These are phyloP conservation scores for Drosophila parabipectinata DNA, from an alignment of 1,140 invertebrate species.

Conservation along the genomic window DNA sequence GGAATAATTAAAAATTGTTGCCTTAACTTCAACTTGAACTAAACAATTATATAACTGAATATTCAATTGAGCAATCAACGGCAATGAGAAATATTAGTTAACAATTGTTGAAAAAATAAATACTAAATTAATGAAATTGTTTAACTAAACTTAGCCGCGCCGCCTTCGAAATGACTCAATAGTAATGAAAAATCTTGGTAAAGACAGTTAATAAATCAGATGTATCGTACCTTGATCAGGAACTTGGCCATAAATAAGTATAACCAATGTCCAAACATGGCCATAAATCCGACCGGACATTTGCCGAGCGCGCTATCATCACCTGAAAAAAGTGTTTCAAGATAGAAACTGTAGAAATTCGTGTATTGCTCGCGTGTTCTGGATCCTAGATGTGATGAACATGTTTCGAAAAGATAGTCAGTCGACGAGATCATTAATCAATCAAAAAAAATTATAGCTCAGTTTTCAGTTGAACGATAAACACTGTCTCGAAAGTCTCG, in stretches of 20 bases:
- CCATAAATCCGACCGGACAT: slow-evolving; percentile 12
- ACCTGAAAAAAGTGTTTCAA: slow-evolving; percentile 4
- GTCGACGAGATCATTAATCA: slow-evolving; percentile 22
- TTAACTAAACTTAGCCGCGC: slow-evolving; percentile 8
- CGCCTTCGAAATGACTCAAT: not conserved
- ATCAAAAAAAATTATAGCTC: slow-evolving; percentile 21
- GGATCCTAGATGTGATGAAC: slow-evolving; percentile 26
- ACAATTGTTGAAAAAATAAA: not conserved
- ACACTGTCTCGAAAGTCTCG: not conserved
- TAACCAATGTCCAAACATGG: not conserved
- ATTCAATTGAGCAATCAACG: not conserved
- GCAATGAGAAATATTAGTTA: slow-evolving; percentile 27
- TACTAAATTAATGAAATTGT: not conserved
- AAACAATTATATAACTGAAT: slow-evolving; percentile 31
- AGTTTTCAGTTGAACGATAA: slow-evolving; percentile 10
- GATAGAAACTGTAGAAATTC: slow-evolving; percentile 28
- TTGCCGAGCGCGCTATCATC: not conserved
- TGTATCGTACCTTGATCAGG: slow-evolving; percentile 3
- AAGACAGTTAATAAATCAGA: slow-evolving; percentile 13
- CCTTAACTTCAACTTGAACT: slow-evolving; percentile 24
- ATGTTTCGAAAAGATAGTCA: slow-evolving; percentile 19
- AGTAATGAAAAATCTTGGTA: not conserved
- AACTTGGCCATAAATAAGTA: slow-evolving; percentile 6
- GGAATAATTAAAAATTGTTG: slow-evolving; percentile 25
- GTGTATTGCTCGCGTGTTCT: slow-evolving; percentile 20